phyloP scores from a whole-genome alignment of 2,797 vertebrate species.

The Squalus acanthias region DNA sequence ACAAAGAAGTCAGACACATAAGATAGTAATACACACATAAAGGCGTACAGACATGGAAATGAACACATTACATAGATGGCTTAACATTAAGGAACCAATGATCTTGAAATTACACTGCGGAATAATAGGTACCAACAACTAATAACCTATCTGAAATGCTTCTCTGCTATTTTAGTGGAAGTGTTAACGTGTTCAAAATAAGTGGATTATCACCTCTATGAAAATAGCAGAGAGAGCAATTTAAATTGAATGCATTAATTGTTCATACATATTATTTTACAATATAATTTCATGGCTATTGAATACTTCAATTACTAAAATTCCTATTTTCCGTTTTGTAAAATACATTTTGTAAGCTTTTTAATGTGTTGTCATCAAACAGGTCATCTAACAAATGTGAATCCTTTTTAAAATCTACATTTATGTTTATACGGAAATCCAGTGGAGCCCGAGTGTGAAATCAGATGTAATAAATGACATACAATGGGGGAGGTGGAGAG shows the following conservation, averaged over 20 bases:
- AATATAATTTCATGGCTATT: not conserved
- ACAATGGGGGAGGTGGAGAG: not conserved
- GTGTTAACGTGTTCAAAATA: not conserved
- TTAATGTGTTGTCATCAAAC: not conserved
- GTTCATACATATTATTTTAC: not conserved
- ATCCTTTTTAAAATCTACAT: not conserved
- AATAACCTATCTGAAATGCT: not conserved
- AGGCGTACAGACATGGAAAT: not conserved
- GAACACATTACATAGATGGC: not conserved
- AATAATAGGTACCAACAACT: not conserved
- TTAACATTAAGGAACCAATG: not conserved
- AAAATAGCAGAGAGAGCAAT: not conserved
- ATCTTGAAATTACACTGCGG: not conserved
- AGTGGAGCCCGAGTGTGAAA: not conserved
- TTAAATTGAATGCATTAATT: not conserved
- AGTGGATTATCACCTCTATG: not conserved
- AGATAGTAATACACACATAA: not conserved
- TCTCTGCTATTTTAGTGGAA: not conserved
- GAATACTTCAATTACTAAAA: not conserved
- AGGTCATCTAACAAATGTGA: not conserved
- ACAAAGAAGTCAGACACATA: not conserved
- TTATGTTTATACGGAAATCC: not conserved
- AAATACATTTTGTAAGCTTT: not conserved
- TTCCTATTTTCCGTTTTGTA: not conserved
- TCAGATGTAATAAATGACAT: not conserved